Conservation (phyloP, 2,113 vertebrate genomes). For the Pachypanchax playfairii region DNA sequence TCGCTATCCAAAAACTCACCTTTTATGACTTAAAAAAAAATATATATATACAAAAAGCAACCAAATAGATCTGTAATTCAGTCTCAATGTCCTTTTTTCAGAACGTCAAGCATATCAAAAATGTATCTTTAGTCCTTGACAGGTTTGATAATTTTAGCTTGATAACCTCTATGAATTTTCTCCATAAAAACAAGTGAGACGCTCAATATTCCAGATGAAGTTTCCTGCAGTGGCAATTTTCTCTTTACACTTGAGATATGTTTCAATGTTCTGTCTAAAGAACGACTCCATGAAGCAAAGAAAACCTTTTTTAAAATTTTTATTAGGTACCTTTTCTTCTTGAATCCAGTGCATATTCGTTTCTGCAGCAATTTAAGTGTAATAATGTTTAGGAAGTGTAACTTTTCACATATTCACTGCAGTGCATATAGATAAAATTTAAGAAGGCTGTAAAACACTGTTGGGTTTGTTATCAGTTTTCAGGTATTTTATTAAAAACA, state of each 20-base stretch:
- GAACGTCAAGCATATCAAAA: neutral
- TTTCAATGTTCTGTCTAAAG: conserved; percentile 12
- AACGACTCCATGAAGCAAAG: neutral
- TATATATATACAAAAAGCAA: too few species aligned
- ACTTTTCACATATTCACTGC: neutral
- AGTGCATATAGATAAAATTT: neutral
- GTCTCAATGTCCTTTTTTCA: too few species aligned
- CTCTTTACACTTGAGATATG: neutral
- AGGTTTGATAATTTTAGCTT: neutral
- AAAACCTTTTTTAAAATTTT: neutral
- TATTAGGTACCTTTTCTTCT: neutral
- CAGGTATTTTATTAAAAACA: neutral
- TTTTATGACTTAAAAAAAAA: too few species aligned
- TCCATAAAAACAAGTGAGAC: neutral
- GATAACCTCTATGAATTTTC: neutral
- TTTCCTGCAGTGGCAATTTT: conserved; percentile 19
- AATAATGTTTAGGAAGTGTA: neutral
- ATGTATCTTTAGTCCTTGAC: neutral
- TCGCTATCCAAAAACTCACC: too few species aligned
- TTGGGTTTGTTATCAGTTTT: neutral
- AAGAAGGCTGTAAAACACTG: neutral
- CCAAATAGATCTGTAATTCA: too few species aligned
- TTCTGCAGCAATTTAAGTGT: neutral
- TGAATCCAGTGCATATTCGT: neutral
- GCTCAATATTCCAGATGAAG: neutral